Evolutionary conservation across 2,888 invertebrate genomes (phyloP).

Genomic region (Ophioninae sp.): DNA sequence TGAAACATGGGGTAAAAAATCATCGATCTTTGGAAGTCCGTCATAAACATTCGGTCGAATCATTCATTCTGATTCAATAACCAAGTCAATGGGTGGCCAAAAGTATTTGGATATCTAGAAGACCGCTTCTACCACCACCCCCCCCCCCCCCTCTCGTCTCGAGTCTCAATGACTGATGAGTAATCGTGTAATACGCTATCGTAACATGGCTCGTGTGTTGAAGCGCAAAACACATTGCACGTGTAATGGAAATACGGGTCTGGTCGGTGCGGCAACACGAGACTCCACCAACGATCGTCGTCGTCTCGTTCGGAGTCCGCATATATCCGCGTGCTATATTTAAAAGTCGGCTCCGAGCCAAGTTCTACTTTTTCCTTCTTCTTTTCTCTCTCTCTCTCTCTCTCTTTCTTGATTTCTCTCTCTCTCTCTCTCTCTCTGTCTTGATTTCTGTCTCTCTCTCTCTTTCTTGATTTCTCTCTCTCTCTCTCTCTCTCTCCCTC

Average conservation of each 20-base stretch:
- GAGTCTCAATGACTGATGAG: conserved; percentile 38
- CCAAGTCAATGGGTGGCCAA: background rate
- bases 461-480: too few species aligned
- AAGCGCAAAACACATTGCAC: conserved; percentile 15
- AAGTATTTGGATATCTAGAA: background rate
- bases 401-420: background rate
- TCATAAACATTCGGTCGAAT: background rate
- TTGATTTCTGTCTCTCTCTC: background rate
- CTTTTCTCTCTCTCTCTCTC: background rate
- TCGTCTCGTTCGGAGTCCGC: conserved; percentile 37
- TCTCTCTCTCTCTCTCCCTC: too few species aligned
- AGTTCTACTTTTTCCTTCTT: conserved; percentile 34
- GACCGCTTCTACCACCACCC: background rate
- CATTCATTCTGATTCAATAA: background rate
- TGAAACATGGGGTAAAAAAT: too few species aligned
- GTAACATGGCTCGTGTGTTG: conserved; percentile 9
- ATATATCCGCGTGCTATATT: conserved; percentile 42
- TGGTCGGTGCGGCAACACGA: conserved; percentile 19
- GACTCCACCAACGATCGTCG: conserved; percentile 20
- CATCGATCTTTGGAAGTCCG: too few species aligned
- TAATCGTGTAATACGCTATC: conserved; percentile 15
- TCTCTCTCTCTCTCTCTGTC: background rate
- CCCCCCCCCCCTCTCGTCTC: too few species aligned
- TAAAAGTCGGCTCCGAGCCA: conserved; percentile 47
- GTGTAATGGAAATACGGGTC: conserved; percentile 30